Evolutionary conservation across 2,113 vertebrate genomes (phyloP), one percentile per base, ranked within the genome.

Genomic region (Puntigrus tetrazona): DNA sequence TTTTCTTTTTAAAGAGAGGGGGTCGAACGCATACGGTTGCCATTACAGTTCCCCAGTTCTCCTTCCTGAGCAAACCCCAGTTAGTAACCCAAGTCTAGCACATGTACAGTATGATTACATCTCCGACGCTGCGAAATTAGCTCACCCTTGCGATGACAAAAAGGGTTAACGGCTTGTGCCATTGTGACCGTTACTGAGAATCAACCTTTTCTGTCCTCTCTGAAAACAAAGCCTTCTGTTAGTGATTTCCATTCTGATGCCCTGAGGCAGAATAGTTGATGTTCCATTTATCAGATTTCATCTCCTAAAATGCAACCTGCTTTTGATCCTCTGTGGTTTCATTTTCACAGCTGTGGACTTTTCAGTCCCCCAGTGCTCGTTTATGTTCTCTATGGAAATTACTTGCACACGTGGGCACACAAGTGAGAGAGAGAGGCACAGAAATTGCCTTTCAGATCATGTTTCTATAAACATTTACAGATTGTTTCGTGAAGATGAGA

Each of bases 271-370:
- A 73, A 81, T 73, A 77, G 78, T 67, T 84, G 85, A 84, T 50
- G 69, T 88, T 73, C 70, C 85, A 86, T 91, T 89, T 89, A 92
- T 92, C 90, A 90, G 87, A 83, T 92, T 90, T 92, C 88, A 86
- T 18, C 34, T 86, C 61, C 85, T 84, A 91, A 90, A 89, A 87
- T 72, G 82, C 67, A 86, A 87, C 88, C 86, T 86, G 70, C 76
- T 87, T 87, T 90, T 90, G 87, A 90, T 91, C 88, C 81, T 74
- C 55, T 11, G 9, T 38, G 9, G 77, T 78, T 29, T 76, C 5
- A 88, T 91, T 92, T 90, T 85, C 52, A 89, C 90, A 92, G 89
- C 90, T 91, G 90, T 80, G 59, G 57, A 61, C 80, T 85, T 89
- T 43, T 80, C 82, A 75, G 69, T 81, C 76, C 38, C 81, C 41